Base-by-base conservation (phyloP, 2,888 invertebrate species). In the Dryadula phaetusa region DNA sequence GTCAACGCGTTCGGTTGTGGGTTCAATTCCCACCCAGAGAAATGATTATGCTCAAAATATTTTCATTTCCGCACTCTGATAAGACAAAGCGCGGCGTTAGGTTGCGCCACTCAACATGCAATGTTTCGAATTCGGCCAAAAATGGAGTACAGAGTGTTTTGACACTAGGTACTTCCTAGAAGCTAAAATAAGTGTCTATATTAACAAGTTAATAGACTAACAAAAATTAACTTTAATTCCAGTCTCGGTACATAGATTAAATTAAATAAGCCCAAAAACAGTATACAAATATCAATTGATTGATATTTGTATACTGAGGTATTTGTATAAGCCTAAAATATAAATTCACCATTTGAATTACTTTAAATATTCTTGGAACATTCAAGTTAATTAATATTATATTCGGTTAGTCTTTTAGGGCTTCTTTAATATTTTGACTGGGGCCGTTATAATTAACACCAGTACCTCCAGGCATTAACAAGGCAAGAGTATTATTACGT, bases 391-490 rank as follows among this genome's bases (percentile, higher is more conserved):
- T 28, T 42, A 44, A 44, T 42, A 18, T 44, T 44, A 44, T 44
- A 60, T 60, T 44, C 16, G 18, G 18, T 60, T 44, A 42, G 22
- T 5, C 42, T 58, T 42, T 28, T 18, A 18, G 14, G 12, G 42
- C 25, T 60, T 44, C 42, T 32, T 28, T 60, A 60, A 60, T 60
- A 60, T 44, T 58, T 42, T 40, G 58, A 58, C 25, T 58, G 1
- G 42, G 25, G n/a, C 42, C 12, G 42, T 16, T 25, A 10, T 58
- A 42, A 58, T 58, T 42, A 42, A 42, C 42, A 18, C 44, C 42
- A 42, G 58, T 5, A 25, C 28, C 25, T 58, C 42, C 6, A 28
- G 28, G 3, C 42, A 54, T 18, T 20, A 54, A 18, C 34, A 37
- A 54, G 54, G 34, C 34, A 14, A 20, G 32, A 12, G 14, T 54